Percentiles rank a stretch among this genome's conserved stretches.
phyloP scores from a whole-genome alignment of 2,888 invertebrate species.

The Patella pellucida region DNA sequence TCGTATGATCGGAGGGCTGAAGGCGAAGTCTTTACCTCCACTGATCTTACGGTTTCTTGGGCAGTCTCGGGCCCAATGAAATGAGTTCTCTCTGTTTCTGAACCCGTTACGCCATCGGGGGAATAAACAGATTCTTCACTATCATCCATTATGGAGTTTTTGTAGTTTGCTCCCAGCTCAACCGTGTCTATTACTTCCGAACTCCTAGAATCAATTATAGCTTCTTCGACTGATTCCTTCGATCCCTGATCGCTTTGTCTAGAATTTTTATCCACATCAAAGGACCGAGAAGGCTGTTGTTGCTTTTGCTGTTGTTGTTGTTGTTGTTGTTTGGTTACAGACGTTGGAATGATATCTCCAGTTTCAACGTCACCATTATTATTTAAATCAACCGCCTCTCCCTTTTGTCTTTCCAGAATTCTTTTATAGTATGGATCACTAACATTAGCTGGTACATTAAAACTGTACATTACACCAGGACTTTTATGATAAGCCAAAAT shows the following conservation, averaged over 20 bases:
- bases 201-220: no score
- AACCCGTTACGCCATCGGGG: no score
- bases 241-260: slow-evolving; percentile 4
- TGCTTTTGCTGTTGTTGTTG: not conserved
- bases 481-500: slow-evolving; percentile 31
- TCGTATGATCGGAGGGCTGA: no score
- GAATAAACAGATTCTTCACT: no score
- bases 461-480: slow-evolving; percentile 37
- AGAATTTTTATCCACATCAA: not conserved
- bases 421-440: slow-evolving; percentile 26
- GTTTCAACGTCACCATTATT: not conserved
- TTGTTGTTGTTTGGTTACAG: not conserved
- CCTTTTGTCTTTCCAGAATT: not conserved
- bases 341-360: not conserved
- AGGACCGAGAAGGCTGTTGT: not conserved
- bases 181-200: no score
- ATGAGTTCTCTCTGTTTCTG: no score
- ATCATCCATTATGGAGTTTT: no score
- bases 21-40: no score
- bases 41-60: no score
- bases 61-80: no score
- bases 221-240: not conserved
- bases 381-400: not conserved
- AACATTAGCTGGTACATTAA: slow-evolving; percentile 34
- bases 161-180: no score